Conservation (phyloP, 2,113 vertebrate species). For the Labeo catla region DNA sequence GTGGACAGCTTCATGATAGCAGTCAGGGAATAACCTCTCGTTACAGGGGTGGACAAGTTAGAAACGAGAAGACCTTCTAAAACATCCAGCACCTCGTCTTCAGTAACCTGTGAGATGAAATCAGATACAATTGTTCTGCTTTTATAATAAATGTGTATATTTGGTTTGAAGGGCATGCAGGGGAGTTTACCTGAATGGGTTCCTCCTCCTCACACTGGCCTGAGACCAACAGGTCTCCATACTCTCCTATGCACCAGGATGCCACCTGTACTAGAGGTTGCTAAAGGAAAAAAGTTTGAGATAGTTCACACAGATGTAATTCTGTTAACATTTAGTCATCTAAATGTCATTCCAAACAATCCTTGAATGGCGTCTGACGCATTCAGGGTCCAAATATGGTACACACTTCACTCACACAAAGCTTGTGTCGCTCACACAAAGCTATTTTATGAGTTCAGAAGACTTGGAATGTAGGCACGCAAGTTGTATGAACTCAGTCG, state of each 20-base stretch:
- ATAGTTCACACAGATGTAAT: neutral
- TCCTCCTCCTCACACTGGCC: constrained; percentile 99
- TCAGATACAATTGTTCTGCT: neutral
- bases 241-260: constrained; percentile 99
- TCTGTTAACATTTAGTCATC: neutral
- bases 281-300: constrained; percentile 71
- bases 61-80: constrained; percentile 96
- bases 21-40: constrained; percentile 94
- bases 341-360: neutral
- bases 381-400: neutral
- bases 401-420: neutral
- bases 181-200: constrained; percentile 88
- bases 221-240: constrained; percentile 95
- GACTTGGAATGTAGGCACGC: neutral
- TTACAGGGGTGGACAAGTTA: constrained; percentile 94
- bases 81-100: constrained; percentile 98
- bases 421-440: neutral
- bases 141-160: neutral
- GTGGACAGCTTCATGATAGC: constrained; percentile 99
- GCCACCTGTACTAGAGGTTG: constrained; percentile 96
- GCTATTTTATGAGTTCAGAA: neutral
- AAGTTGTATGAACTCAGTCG: neutral
- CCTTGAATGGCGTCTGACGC: neutral
- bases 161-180: neutral
- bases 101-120: constrained; percentile 82